These are phyloP conservation scores for Dasysyrphus tricinctus DNA, from an alignment of 2,888 invertebrate species.

Conservation along the genomic window DNA sequence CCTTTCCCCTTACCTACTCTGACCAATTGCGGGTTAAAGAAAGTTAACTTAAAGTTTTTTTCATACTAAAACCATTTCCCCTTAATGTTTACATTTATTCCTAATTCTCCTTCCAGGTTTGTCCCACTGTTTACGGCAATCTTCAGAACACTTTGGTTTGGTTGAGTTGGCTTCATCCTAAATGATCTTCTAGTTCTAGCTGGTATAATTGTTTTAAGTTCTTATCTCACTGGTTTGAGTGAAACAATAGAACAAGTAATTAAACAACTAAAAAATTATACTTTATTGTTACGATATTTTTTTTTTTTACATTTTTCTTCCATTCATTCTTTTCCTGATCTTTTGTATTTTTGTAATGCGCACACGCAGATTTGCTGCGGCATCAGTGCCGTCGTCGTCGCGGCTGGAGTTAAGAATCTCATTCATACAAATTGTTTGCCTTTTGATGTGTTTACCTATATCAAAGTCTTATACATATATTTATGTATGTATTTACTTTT, in stretches of 20 bases:
- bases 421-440: background rate
- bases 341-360: conserved; percentile 46
- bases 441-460: background rate
- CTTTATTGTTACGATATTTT: background rate
- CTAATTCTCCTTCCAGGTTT: background rate
- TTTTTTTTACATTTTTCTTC: conserved; percentile 19
- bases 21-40: too few species aligned
- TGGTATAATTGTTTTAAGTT: conserved; percentile 54
- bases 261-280: conserved; percentile 58
- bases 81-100: too few species aligned
- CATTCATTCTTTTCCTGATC: conserved; percentile 64
- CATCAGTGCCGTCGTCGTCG: too few species aligned
- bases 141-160: background rate
- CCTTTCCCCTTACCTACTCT: too few species aligned
- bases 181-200: conserved; percentile 67
- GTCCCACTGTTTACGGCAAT: background rate
- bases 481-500: conserved; percentile 3
- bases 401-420: conserved; percentile 58
- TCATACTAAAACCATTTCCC: too few species aligned
- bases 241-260: conserved; percentile 70
- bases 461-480: background rate
- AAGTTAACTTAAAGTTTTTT: too few species aligned
- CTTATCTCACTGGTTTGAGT: conserved; percentile 59
- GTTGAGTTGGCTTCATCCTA: conserved; percentile 32
- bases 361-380: conserved; percentile 26